Conservation (phyloP, 2,797 vertebrate species). For the Amniataba percoides region DNA sequence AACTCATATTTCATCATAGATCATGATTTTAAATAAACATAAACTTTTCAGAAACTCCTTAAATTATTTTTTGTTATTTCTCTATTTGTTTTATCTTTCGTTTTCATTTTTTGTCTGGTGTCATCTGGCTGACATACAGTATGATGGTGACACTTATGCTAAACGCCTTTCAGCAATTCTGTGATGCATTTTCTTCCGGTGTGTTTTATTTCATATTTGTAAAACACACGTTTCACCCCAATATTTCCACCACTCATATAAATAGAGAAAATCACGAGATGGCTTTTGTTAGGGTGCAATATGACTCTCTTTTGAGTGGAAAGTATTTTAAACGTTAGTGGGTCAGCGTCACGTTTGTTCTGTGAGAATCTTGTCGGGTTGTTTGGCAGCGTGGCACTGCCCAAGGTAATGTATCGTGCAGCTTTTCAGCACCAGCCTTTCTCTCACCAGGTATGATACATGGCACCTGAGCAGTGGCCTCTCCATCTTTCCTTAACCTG, state of each 20-base stretch:
- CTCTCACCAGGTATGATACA: slow-evolving; percentile 12
- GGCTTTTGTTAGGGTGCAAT: neutral
- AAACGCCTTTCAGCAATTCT: neutral
- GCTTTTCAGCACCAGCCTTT: slow-evolving; percentile 34
- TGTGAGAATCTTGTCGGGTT: neutral
- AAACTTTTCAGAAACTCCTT: neutral
- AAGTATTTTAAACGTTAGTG: slow-evolving; percentile 20
- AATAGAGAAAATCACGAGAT: neutral
- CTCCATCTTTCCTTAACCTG: slow-evolving; percentile 8
- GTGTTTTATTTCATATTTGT: neutral
- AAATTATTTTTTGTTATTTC: neutral
- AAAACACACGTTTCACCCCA: neutral
- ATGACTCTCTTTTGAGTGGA: slow-evolving; percentile 1
- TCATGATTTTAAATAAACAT: neutral
- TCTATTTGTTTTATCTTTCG: neutral
- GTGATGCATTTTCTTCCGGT: neutral
- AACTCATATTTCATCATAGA: too few relatives aligned
- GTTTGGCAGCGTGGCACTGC: slow-evolving; percentile 17
- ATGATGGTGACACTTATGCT: neutral
- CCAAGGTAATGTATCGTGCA: slow-evolving; percentile 14
- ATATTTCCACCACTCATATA: neutral
- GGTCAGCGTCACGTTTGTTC: slow-evolving; percentile 33
- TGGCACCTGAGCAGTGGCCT: slow-evolving; percentile 17
- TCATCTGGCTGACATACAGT: neutral
- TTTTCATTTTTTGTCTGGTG: neutral